Conservation (phyloP, 2,113 vertebrate species). For the Diadophis punctatus region DNA sequence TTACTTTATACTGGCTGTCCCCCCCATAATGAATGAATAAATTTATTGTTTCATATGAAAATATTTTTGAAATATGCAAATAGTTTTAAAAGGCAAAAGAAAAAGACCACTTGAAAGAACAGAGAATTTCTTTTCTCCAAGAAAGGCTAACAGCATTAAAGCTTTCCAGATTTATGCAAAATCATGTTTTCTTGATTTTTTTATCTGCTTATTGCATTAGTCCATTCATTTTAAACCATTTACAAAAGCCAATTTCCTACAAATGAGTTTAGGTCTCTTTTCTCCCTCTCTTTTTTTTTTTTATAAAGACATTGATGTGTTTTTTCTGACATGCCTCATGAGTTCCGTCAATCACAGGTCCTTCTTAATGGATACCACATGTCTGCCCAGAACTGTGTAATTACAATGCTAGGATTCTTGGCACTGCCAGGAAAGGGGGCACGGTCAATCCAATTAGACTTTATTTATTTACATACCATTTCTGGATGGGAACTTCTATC, state of each 20-base stretch:
- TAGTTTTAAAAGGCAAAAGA: neutral
- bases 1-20: constrained; percentile 25
- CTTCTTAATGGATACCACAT: constrained; percentile 85
- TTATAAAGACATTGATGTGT: constrained; percentile 74
- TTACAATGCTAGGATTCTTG: constrained; percentile 81
- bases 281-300: constrained; percentile 51
- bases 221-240: constrained; percentile 42
- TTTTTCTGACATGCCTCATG: constrained; percentile 81
- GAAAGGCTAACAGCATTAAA: constrained; percentile 42
- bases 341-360: constrained; percentile 78
- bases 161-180: constrained; percentile 27
- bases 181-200: constrained; percentile 40
- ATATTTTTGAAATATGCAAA: constrained; percentile 53
- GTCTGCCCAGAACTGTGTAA: constrained; percentile 80
- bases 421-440: constrained; percentile 78
- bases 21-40: constrained; percentile 52
- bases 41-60: constrained; percentile 66
- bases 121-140: constrained; percentile 23
- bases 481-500: constrained; percentile 76
- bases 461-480: constrained; percentile 84
- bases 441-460: constrained; percentile 83
- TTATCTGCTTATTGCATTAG: constrained; percentile 37
- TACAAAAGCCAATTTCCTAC: constrained; percentile 66
- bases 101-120: constrained; percentile 46
- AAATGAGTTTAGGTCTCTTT: constrained; percentile 68